Base-by-base conservation (phyloP, 2,888 invertebrate species). In the Leistus spinibarbis region DNA sequence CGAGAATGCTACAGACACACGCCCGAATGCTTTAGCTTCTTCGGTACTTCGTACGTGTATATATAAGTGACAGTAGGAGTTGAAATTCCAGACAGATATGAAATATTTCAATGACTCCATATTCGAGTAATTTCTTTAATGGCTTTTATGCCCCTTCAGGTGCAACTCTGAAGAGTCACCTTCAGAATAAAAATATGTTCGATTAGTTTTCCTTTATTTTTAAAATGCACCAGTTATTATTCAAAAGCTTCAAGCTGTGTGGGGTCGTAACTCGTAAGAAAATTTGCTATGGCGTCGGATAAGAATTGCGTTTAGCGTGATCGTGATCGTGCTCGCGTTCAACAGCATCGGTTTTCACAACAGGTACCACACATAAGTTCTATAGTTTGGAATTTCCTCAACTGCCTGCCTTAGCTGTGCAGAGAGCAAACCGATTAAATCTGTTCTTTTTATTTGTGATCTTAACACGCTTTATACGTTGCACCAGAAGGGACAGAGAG, bases 291-390 rank as follows among this genome's bases (percentile, higher is more conserved):
- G 40, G 3, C 40, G 3, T 40, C 1, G 40, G 40, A 40, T 40
- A 40, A 40, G 40, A 40, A 40, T 40, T 40, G 7, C 40, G 40
- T 40, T 40, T 3, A 7, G 40, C 40, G 7, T 40, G n/a, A n/a
- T n/a, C n/a, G n/a, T 40, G 40, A 40, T 40, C 40, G 40, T 40
- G 40, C 7, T 40, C 40, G 40, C 40, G 40, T 40, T 40, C n/a
- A n/a, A n/a, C n/a, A 54, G 16, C 54, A 54, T 54, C 17, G 20
- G 19, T 60, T 60, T 60, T 9, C 60, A 60, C 60, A 60, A 60
- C 60, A 60, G 60, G 60, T 60, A 60, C 60, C 60, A 22, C 7
- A 60, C 60, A 20, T 60, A 60, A 60, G 60, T 60, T 22, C 20
- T 16, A 19, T 22, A 60, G 16, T 60, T 22, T 22, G 19, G 60